Base-by-base conservation (phyloP, 2,888 invertebrate species). In the Graphium colonna region DNA sequence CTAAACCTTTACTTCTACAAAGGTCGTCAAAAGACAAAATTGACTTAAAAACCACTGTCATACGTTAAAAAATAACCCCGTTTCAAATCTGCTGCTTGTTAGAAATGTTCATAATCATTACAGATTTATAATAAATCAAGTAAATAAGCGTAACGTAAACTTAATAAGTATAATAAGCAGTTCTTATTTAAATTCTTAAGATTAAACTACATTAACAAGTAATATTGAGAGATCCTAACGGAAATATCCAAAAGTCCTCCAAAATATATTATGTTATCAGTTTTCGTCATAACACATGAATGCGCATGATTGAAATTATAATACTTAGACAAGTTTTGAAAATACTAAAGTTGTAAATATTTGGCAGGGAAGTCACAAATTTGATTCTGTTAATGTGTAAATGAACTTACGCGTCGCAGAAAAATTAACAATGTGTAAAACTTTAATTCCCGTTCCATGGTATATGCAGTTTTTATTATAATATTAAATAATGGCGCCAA, bases 221-320 rank as follows among this genome's bases (percentile, higher is more conserved):
- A 28, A 45, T 31, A 15, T 73, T 75, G 78, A 78, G 69, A 76
- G 71, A 77, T 65, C 72, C 77, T 82, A 77, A 79, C 73, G 81
- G 82, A 82, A 78, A 77, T 82, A 82, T 82, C 81, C 81, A 82
- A 82, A 82, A 84, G 71, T 77, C 74, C 67, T 83, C 81, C 77
- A 83, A 83, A 83, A 82, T 77, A 82, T 76, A 77, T 75, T 71
- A 70, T 18, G 39, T 41, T 10, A 44, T 49, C 74, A 75, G 74
- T 75, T 73, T 68, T 68, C 73, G 36, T 69, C 71, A 67, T 68
- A 74, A 73, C 64, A 64, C 36, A 73, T 76, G 69, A 71, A 68
- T 21, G 65, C 21, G 67, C 58, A 16, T 26, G 28, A 10, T n/a
- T 39, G 0, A 13, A 36, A 7, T 45, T 45, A 17, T 17, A 10